A percentile compares a stretch with the other conserved stretches of the same genome.
Conservation (phyloP, 1,140 invertebrate genomes). For the Neotoxoptera formosana region DNA sequence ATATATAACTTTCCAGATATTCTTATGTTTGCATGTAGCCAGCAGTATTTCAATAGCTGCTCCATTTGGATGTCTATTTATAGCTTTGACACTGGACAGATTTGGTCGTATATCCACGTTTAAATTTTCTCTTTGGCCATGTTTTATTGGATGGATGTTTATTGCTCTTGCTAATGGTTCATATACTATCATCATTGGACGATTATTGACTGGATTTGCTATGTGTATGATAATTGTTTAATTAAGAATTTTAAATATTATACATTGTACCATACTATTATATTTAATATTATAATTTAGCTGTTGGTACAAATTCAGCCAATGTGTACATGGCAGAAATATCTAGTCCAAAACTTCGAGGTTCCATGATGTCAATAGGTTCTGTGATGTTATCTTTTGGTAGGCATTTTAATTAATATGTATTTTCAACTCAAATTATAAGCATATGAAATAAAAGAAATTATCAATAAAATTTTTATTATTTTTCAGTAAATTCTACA, state of each 20-base stretch:
- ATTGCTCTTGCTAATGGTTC: conserved; percentile 67
- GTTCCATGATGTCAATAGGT: conserved; percentile 68
- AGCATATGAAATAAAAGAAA: too few relatives aligned
- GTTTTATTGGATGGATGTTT: conserved; percentile 70
- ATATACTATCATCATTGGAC: conserved; percentile 68
- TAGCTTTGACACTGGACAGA: conserved; percentile 70
- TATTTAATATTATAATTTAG: conserved; percentile 61
- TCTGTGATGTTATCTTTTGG: conserved; percentile 68
- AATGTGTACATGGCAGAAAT: conserved; percentile 73
- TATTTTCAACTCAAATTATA: too few relatives aligned
- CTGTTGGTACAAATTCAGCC: conserved; percentile 68
- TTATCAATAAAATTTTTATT: too few relatives aligned
- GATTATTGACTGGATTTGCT: conserved; percentile 72
- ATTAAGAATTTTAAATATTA: neutral
- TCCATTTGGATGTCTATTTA: conserved; percentile 67
- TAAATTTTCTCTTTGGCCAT: conserved; percentile 70
- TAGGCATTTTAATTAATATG: conserved; percentile 54
- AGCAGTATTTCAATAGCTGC: conserved; percentile 68
- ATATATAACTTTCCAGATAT: conserved; percentile 14
- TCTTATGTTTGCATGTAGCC: conserved; percentile 64
- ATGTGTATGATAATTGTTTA: conserved; percentile 62
- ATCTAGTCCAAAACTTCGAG: conserved; percentile 68
- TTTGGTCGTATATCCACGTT: conserved; percentile 72
- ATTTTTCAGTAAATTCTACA: too few relatives aligned
- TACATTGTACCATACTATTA: neutral